Percentiles rank a stretch among this genome's conserved stretches.
These are phyloP conservation scores for Melanotaenia nigrans DNA, from an alignment of 2,797 vertebrate species.

Conservation along the genomic window DNA sequence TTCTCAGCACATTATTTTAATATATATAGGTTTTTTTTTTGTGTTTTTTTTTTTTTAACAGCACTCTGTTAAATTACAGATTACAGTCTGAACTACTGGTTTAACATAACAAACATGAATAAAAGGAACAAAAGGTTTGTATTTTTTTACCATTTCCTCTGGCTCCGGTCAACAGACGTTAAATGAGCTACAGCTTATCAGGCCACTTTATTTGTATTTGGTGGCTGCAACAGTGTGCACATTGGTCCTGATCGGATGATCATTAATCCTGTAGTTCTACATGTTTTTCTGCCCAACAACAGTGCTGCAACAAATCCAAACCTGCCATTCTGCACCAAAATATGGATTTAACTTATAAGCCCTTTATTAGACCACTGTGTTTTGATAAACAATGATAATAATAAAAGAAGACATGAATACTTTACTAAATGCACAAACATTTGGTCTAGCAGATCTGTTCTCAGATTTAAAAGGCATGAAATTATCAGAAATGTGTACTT, in stretches of 20 bases:
- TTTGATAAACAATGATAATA: not conserved
- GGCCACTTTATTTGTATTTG: slow-evolving; percentile 64
- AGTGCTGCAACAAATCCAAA: slow-evolving; percentile 1
- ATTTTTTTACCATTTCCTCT: slow-evolving; percentile 45
- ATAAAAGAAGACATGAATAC: not conserved
- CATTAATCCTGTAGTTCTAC: not conserved
- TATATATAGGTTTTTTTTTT: not conserved
- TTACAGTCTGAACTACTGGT: slow-evolving; percentile 4
- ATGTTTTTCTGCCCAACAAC: slow-evolving; percentile 15
- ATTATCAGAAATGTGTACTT: not conserved
- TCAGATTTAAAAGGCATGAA: not conserved
- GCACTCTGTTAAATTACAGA: not conserved
- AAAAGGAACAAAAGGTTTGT: slow-evolving; percentile 1
- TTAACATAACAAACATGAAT: not conserved
- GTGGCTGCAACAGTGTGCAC: slow-evolving; percentile 38
- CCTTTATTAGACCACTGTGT: not conserved
- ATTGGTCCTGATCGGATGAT: slow-evolving; percentile 52
- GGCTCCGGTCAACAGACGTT: slow-evolving; percentile 50
- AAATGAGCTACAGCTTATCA: slow-evolving; percentile 56
- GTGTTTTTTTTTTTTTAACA: not conserved
- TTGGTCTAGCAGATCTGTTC: not conserved
- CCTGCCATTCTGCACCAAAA: not conserved
- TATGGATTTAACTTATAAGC: not conserved
- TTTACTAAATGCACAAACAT: not conserved
- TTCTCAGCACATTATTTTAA: not conserved